phyloP scores from a whole-genome alignment of 35 echinoderm and acorn worm species.

The Lytechinus pictus region DNA sequence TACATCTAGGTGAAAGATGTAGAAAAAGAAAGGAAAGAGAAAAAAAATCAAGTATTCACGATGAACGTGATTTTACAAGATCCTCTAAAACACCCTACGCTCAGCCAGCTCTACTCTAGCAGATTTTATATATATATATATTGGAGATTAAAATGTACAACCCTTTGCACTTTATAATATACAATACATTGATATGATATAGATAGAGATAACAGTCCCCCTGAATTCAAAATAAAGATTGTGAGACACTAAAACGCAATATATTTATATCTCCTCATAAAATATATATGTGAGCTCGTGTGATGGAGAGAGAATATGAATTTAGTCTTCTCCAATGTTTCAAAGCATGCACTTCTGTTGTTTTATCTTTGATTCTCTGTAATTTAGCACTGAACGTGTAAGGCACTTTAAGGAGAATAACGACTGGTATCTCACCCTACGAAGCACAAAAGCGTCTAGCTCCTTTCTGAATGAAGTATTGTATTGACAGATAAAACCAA shows the following conservation, averaged over 20 bases:
- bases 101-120: neutral
- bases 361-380: neutral
- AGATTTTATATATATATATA: neutral
- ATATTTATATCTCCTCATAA: neutral
- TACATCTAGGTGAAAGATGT: neutral
- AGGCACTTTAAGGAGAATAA: conserved; percentile 47
- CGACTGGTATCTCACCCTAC: conserved; percentile 8
- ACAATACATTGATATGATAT: neutral
- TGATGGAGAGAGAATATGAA: neutral
- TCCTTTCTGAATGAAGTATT: neutral
- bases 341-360: neutral
- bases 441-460: conserved; percentile 22
- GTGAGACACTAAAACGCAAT: neutral
- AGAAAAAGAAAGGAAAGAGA: neutral
- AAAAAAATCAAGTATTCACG: neutral
- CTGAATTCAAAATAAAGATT: neutral
- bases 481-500: neutral
- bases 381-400: conserved; percentile 24
- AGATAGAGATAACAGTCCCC: neutral
- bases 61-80: neutral
- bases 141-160: neutral
- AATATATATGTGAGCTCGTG: neutral
- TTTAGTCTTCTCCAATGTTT: neutral
- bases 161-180: neutral
- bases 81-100: neutral